Evolutionary conservation across 2,888 invertebrate species (phyloP), one percentile per base, ranked within the genome.

Genomic region (Machimus atricapillus): DNA sequence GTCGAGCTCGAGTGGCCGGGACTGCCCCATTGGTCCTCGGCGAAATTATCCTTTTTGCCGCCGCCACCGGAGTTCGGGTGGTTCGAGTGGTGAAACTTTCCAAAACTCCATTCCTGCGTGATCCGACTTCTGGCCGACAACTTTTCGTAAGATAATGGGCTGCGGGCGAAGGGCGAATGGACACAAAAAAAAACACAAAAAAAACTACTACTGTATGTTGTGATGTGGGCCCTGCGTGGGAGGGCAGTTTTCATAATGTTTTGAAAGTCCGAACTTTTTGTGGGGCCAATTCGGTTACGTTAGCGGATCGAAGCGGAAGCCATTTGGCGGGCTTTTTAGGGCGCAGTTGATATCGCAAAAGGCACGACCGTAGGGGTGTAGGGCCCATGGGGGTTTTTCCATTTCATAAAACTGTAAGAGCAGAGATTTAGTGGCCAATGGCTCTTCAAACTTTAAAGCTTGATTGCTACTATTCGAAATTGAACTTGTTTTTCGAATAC

Each of bases 61-160:
- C 66, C 66, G 66, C 27, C 27, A 12, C 66, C 66, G 23, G 19
- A 27, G 66, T 23, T 27, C 27, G 66, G 19, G 12, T 1, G 66
- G 23, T 52, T 46, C 27, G 16, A 52, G 79, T 52, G 52, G 79
- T 34, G 46, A 79, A 79, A 79, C 27, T 79, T 79, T 79, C 52
- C 79, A 79, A 46, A 27, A 66, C 66, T 79, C 52, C 31, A 79
- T 52, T 79, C n/a, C 27, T 52, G 27, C 79, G 79, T 79, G 79
- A 79, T 79, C 27, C 43, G 52, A 79, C 79, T 79, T 46, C 40
- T 52, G 52, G 79, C 52, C 34, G 40, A 19, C 66, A 66, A 66
- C 66, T 66, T 66, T 66, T 23, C 27, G 66, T 66, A 23, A 66
- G 66, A 66, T 66, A 66, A 66, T 66, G 66, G 66, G 23, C 66